Evolutionary conservation across 1,140 invertebrate genomes (phyloP).

Genomic region (Spodoptera frugiperda): DNA sequence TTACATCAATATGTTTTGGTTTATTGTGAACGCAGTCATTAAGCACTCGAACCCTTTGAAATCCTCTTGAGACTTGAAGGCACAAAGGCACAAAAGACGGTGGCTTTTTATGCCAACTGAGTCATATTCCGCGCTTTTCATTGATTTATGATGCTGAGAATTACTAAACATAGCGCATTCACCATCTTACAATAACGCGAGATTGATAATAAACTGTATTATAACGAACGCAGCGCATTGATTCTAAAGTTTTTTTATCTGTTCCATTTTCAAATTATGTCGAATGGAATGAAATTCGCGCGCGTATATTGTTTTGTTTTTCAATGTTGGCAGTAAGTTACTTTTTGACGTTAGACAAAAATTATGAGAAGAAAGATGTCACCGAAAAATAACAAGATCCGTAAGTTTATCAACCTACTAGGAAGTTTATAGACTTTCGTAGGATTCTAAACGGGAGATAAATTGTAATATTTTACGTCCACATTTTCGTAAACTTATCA

Average conservation of each 20-base stretch:
- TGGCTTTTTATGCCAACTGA: slow-evolving; percentile 56
- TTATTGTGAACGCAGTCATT: slow-evolving; percentile 47
- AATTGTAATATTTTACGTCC: no score
- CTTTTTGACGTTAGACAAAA: no score
- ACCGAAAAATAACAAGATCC: no score
- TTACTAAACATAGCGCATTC: slow-evolving; percentile 30
- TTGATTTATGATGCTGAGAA: slow-evolving; percentile 38
- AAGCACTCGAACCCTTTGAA: slow-evolving; percentile 53
- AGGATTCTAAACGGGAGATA: no score
- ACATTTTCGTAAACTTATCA: no score
- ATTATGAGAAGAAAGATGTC: no score
- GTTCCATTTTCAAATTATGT: slow-evolving; percentile 9
- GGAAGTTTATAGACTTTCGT: no score
- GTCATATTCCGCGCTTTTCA: slow-evolving; percentile 44
- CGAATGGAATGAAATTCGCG: not conserved
- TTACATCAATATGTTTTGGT: slow-evolving; percentile 50
- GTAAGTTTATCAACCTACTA: no score
- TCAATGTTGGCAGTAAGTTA: not conserved
- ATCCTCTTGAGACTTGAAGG: slow-evolving; percentile 36
- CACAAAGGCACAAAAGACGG: slow-evolving; percentile 60
- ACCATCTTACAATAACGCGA: slow-evolving; percentile 17
- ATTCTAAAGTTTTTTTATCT: slow-evolving; percentile 12
- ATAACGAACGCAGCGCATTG: slow-evolving; percentile 29
- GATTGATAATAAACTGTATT: slow-evolving; percentile 38
- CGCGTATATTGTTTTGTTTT: not conserved